Conservation (phyloP, 2,888 invertebrate genomes). For the Callosobruchus maculatus region DNA sequence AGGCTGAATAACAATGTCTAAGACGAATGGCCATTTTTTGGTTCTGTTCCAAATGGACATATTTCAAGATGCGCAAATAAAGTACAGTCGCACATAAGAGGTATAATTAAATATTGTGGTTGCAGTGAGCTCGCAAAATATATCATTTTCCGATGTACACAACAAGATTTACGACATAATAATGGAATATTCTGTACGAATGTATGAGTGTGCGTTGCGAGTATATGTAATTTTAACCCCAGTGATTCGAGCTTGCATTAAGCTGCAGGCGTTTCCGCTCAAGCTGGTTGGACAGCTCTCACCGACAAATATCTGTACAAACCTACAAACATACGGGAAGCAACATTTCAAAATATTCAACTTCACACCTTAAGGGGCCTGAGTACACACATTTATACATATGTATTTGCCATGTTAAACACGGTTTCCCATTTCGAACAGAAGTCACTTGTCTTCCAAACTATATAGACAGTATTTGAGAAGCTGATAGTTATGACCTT, state of each 20-base stretch:
- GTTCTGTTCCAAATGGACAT: not conserved
- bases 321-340: too few species aligned
- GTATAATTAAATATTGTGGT: not conserved
- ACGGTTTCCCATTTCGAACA: too few species aligned
- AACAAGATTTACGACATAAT: not conserved
- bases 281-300: not conserved
- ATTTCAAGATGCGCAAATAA: not conserved
- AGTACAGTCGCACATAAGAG: not conserved
- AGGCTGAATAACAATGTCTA: not conserved
- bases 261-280: not conserved
- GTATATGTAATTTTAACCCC: not conserved
- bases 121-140: not conserved
- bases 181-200: not conserved
- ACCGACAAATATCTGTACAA: not conserved
- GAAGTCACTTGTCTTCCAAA: too few species aligned
- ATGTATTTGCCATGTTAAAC: too few species aligned
- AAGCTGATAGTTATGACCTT: too few species aligned
- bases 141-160: not conserved
- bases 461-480: too few species aligned
- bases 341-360: too few species aligned
- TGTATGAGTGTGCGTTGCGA: not conserved
- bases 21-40: not conserved
- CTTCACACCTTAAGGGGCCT: too few species aligned
- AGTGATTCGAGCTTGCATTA: not conserved
- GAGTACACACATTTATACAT: too few species aligned